Conservation (phyloP, 2,113 vertebrate species). For the Turnix velox region DNA sequence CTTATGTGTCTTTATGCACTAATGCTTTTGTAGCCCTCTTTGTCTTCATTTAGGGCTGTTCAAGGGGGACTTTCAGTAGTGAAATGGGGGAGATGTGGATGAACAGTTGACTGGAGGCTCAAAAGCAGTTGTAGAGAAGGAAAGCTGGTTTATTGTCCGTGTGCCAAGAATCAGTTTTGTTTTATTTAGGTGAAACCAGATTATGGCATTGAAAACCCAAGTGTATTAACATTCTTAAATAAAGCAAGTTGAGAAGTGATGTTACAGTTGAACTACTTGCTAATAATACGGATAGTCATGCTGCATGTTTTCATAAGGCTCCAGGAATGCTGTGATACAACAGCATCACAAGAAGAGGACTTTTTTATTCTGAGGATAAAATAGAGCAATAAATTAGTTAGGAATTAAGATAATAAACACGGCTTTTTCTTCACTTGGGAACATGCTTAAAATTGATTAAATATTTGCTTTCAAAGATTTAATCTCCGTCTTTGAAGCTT, state of each 20-base stretch:
- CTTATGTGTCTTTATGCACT: neutral
- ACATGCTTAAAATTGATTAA: conserved; percentile 37
- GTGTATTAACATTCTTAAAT: conserved; percentile 10
- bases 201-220: conserved; percentile 53
- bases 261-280: conserved; percentile 24
- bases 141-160: conserved; percentile 24
- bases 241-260: conserved; percentile 13
- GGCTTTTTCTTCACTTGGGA: neutral
- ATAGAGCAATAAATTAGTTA: neutral
- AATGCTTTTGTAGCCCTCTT: neutral
- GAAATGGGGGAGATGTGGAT: neutral
- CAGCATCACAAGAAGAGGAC: neutral
- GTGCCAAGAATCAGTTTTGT: conserved; percentile 37
- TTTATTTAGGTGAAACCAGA: conserved; percentile 55
- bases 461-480: conserved; percentile 23
- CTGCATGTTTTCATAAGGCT: conserved; percentile 28
- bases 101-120: conserved; percentile 17
- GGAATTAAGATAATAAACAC: neutral
- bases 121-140: neutral
- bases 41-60: conserved; percentile 29
- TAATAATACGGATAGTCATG: conserved; percentile 14
- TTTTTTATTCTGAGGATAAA: neutral
- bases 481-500: neutral
- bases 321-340: neutral
- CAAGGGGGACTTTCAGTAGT: neutral